phyloP scores from a whole-genome alignment of 2,113 vertebrate genomes.

The Melanocharis versteri region DNA sequence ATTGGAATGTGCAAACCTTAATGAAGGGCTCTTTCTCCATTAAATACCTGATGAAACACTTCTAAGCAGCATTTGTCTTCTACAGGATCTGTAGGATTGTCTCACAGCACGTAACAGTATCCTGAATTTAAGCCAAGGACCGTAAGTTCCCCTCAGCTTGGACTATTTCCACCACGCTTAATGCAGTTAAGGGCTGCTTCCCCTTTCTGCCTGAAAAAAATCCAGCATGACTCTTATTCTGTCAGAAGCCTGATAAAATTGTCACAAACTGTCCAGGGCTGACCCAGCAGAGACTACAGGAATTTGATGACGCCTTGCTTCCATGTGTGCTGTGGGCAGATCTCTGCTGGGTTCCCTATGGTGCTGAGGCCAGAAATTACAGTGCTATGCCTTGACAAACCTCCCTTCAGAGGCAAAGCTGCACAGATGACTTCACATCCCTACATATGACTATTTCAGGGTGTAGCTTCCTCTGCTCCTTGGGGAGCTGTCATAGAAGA shows the following conservation, averaged over 20 bases:
- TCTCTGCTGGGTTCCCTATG: neutral
- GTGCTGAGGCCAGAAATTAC: neutral
- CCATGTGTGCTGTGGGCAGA: neutral
- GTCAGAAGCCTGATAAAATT: neutral
- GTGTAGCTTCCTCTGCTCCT: neutral
- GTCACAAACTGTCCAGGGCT: neutral
- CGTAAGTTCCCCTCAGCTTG: neutral
- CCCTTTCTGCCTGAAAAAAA: neutral
- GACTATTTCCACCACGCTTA: neutral
- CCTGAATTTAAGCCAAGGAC: conserved; percentile 10
- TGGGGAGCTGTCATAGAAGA: neutral
- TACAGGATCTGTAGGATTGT: neutral
- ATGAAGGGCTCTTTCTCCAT: neutral
- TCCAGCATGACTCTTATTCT: neutral
- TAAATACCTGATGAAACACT: neutral
- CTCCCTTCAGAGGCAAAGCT: conserved; percentile 2
- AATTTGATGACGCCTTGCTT: neutral
- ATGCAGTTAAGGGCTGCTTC: neutral
- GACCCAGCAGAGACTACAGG: neutral
- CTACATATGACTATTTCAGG: conserved; percentile 2
- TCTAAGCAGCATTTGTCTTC: neutral
- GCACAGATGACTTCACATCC: neutral
- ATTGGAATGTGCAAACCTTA: neutral
- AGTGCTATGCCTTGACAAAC: neutral
- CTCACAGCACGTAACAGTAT: neutral